These are phyloP conservation scores for Crossaster papposus DNA, from an alignment of 53 echinoderm and acorn worm genomes.

Conservation along the genomic window DNA sequence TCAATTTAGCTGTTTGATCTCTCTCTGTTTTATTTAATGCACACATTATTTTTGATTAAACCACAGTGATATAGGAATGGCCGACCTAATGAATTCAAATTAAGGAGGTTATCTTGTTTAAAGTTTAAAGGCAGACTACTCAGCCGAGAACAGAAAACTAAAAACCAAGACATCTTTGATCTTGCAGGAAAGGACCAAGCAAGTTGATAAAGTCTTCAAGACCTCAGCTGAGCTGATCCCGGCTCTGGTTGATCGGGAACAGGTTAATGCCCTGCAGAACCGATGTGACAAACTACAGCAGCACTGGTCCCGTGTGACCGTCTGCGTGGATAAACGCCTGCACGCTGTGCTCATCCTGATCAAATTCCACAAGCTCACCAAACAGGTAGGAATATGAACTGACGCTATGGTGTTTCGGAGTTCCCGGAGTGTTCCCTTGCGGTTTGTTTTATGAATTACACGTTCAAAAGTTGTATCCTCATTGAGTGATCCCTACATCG, in stretches of 20 bases:
- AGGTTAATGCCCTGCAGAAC: conserved; percentile 64
- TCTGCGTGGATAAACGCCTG: conserved; percentile 88
- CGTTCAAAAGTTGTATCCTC: too few relatives aligned
- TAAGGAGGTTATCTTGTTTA: too few relatives aligned
- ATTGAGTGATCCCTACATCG: too few relatives aligned
- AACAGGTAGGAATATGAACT: conserved; percentile 73
- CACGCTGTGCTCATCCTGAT: conserved; percentile 77
- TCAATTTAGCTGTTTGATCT: too few relatives aligned
- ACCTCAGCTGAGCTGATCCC: conserved; percentile 75
- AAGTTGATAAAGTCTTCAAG: conserved; percentile 78
- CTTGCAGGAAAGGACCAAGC: conserved; percentile 79
- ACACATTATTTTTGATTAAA: too few relatives aligned
- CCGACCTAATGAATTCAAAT: too few relatives aligned
- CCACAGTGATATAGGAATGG: too few relatives aligned
- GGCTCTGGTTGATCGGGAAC: conserved; percentile 50
- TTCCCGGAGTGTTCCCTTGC: too few relatives aligned
- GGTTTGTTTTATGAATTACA: too few relatives aligned
- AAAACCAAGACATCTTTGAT: not conserved
- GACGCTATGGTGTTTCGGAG: too few relatives aligned
- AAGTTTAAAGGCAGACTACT: not conserved
- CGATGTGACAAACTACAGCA: conserved; percentile 82
- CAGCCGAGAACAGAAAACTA: not conserved
- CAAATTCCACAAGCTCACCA: conserved; percentile 91
- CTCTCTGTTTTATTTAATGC: too few relatives aligned
- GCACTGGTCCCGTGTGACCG: conserved; percentile 88